These are phyloP conservation scores for Euura lappo DNA, from an alignment of 1,140 invertebrate genomes.

Conservation along the genomic window DNA sequence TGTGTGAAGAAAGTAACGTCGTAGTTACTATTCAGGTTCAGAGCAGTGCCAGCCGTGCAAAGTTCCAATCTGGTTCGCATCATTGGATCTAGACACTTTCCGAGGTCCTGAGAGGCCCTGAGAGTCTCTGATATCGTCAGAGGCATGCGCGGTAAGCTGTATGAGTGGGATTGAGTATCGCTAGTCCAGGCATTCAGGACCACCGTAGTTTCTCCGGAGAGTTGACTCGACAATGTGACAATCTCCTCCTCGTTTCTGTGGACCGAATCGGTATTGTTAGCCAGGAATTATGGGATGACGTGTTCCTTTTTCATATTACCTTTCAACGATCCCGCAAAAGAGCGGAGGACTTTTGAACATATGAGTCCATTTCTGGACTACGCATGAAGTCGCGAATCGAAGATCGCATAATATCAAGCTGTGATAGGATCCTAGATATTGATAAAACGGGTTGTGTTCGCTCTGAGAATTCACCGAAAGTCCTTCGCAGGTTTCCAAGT, in stretches of 20 bases:
- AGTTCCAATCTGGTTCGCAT: constrained; percentile 45
- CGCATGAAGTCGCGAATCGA: constrained; percentile 36
- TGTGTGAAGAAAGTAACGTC: constrained; percentile 43
- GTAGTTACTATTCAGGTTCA: constrained; percentile 28
- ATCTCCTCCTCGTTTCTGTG: constrained; percentile 46
- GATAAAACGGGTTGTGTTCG: constrained; percentile 35
- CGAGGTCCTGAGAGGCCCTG: constrained; percentile 38
- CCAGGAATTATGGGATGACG: not conserved
- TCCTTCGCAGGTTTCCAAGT: constrained; percentile 47
- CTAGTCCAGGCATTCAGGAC: constrained; percentile 51
- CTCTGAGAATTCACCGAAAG: constrained; percentile 42
- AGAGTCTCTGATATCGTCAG: constrained; percentile 46
- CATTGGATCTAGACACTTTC: constrained; percentile 49
- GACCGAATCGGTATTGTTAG: constrained; percentile 5
- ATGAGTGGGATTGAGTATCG: constrained; percentile 39
- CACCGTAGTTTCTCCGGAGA: constrained; percentile 41
- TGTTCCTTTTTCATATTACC: constrained; percentile 26
- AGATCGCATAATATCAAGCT: constrained; percentile 47
- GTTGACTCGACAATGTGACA: constrained; percentile 46
- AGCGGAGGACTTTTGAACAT: constrained; percentile 51
- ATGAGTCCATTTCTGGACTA: constrained; percentile 58
- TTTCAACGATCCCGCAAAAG: constrained; percentile 32
- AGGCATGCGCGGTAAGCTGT: constrained; percentile 43
- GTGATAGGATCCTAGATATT: constrained; percentile 51
- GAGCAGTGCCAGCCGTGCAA: constrained; percentile 43